Percentiles rank a stretch among this genome's conserved stretches.
phyloP scores from a whole-genome alignment of 2,113 vertebrate genomes.

The Engystomops pustulosus region DNA sequence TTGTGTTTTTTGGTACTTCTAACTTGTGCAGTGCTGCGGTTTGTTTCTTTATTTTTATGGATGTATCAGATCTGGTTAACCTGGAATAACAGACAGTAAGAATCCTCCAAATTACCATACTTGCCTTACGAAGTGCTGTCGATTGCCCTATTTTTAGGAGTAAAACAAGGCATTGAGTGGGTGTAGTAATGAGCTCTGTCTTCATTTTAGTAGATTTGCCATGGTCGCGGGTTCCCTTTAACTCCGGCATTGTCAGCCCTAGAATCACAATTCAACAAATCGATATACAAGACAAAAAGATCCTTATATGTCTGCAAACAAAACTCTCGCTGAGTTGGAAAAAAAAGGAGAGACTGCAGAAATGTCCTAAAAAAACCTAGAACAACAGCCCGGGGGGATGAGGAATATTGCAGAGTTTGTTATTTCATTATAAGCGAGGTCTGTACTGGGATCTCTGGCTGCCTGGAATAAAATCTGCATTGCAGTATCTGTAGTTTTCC shows the following conservation, averaged over 20 bases:
- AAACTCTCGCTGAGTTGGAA: conserved; percentile 11
- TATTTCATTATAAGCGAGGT: conserved; percentile 9
- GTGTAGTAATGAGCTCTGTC: neutral
- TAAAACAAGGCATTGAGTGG: neutral
- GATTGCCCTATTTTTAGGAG: no score
- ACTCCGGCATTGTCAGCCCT: neutral
- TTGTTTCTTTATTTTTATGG: no score
- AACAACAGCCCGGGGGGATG: conserved; percentile 5
- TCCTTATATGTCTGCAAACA: neutral
- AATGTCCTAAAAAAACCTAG: conserved; percentile 36
- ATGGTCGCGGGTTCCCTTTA: neutral
- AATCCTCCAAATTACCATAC: no score
- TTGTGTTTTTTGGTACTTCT: no score
- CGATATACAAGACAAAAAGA: neutral
- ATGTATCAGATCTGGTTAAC: no score
- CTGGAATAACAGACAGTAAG: no score
- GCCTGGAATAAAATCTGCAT: conserved; percentile 37
- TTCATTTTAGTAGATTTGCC: neutral
- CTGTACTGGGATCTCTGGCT: conserved; percentile 34
- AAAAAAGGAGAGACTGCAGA: conserved; percentile 8
- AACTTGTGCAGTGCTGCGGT: no score
- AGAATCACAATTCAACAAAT: neutral
- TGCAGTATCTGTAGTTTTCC: conserved; percentile 14
- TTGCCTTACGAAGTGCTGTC: no score
- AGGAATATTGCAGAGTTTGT: conserved; percentile 31